Percentiles rank a stretch among this genome's conserved stretches.
phyloP scores from a whole-genome alignment of 53 echinoderm and acorn worm genomes.

The Apostichopus leukothele region DNA sequence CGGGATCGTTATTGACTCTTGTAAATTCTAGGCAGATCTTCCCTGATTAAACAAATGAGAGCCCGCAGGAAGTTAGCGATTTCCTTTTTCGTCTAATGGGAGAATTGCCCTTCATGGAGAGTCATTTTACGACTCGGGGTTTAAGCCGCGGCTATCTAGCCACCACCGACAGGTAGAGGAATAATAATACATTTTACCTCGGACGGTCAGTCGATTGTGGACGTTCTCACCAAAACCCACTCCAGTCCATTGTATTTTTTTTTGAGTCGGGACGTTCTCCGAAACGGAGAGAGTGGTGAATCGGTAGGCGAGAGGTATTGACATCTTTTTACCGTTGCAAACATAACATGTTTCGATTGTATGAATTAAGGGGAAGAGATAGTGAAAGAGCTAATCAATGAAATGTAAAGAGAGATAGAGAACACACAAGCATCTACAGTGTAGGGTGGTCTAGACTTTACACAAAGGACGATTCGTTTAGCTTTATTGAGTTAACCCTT shows the following conservation, averaged over 20 bases:
- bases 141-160: not conserved
- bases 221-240: not conserved
- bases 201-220: slow-evolving; percentile 12
- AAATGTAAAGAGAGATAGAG: not conserved
- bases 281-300: not conserved
- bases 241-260: not conserved
- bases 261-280: not conserved
- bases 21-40: not conserved
- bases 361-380: slow-evolving; percentile 1
- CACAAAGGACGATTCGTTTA: not conserved
- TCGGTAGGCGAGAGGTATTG: not conserved
- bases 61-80: not conserved
- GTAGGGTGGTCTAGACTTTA: not conserved
- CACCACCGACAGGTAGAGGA: not conserved
- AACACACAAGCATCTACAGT: not conserved
- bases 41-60: slow-evolving; percentile 14
- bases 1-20: not conserved
- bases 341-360: slow-evolving; percentile 31
- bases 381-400: slow-evolving; percentile 23
- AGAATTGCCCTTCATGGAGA: not conserved
- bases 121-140: not conserved
- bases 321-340: not conserved
- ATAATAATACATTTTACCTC: not conserved
- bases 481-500: slow-evolving; percentile 22
- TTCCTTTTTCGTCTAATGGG: not conserved